phyloP scores from a whole-genome alignment of 1,140 invertebrate genomes.

The Bilobella aurantiaca region DNA sequence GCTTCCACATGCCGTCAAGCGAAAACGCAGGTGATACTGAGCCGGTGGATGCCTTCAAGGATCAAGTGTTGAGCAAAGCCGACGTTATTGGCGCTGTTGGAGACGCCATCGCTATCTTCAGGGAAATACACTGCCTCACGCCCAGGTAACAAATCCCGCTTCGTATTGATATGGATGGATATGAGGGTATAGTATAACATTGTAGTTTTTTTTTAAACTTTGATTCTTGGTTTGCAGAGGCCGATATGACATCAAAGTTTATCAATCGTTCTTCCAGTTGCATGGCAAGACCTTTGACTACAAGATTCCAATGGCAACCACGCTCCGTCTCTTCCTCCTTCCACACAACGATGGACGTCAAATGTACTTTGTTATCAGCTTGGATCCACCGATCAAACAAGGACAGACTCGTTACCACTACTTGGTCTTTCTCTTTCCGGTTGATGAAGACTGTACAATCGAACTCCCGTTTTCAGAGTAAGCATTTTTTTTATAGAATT shows the following conservation, averaged over 20 bases:
- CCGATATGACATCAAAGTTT: conserved; percentile 99
- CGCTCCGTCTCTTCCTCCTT: conserved; percentile 83
- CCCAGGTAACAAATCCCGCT: conserved; percentile 59
- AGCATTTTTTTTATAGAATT: conserved; percentile 37
- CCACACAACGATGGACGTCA: conserved; percentile 97
- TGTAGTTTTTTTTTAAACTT: background rate
- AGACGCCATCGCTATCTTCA: conserved; percentile 93
- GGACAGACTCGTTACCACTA: conserved; percentile 96
- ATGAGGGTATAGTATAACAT: background rate
- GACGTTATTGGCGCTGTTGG: conserved; percentile 95
- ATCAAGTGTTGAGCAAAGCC: conserved; percentile 92
- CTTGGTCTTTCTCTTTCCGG: conserved; percentile 84
- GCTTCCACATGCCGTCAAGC: conserved; percentile 89
- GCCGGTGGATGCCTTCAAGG: conserved; percentile 87
- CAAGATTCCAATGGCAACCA: conserved; percentile 95
- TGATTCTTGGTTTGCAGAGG: conserved; percentile 57
- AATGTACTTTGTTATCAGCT: conserved; percentile 93
- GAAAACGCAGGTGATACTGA: conserved; percentile 70
- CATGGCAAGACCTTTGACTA: conserved; percentile 99
- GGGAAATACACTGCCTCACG: conserved; percentile 94
- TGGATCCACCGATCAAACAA: conserved; percentile 99
- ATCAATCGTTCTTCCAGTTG: conserved; percentile 92
- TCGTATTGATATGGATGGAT: background rate
- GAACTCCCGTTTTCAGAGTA: conserved; percentile 85
- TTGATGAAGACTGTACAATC: conserved; percentile 74